Evolutionary conservation across 2,888 invertebrate species (phyloP).

Genomic region (Zeuzera pyrina): DNA sequence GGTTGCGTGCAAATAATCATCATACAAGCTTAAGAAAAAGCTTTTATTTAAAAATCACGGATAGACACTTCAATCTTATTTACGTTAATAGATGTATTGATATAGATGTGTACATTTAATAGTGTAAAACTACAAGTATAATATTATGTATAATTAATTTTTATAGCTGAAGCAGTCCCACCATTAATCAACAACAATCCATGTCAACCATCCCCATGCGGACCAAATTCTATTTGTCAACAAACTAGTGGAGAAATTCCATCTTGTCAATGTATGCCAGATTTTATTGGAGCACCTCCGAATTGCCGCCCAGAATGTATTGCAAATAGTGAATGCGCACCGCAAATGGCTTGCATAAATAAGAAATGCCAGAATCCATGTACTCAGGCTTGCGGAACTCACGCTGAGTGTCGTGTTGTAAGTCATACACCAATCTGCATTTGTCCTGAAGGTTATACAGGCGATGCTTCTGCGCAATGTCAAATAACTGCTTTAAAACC

Average conservation of each 20-base stretch:
- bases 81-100: too few relatives aligned
- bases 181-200: too few relatives aligned
- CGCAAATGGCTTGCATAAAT: conserved; percentile 80
- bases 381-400: conserved; percentile 79
- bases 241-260: conserved; percentile 70
- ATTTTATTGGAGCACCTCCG: conserved; percentile 80
- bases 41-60: too few relatives aligned
- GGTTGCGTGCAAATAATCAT: too few relatives aligned
- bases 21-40: too few relatives aligned
- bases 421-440: conserved; percentile 83
- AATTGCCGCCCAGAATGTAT: conserved; percentile 83
- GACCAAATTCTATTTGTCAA: conserved; percentile 79
- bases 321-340: conserved; percentile 79
- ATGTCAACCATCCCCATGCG: conserved; percentile 85
- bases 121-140: too few relatives aligned
- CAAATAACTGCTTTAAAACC: conserved; percentile 26
- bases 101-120: too few relatives aligned
- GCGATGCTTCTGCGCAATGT: conserved; percentile 83
- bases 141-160: conserved; percentile 4
- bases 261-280: conserved; percentile 79
- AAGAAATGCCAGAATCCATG: conserved; percentile 86
- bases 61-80: too few relatives aligned
- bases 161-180: conserved; percentile 39
- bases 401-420: conserved; percentile 82
- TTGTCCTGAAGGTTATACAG: conserved; percentile 78